These are phyloP conservation scores for Canis aureus DNA, from an alignment of 2,113 vertebrate genomes.

Conservation along the genomic window DNA sequence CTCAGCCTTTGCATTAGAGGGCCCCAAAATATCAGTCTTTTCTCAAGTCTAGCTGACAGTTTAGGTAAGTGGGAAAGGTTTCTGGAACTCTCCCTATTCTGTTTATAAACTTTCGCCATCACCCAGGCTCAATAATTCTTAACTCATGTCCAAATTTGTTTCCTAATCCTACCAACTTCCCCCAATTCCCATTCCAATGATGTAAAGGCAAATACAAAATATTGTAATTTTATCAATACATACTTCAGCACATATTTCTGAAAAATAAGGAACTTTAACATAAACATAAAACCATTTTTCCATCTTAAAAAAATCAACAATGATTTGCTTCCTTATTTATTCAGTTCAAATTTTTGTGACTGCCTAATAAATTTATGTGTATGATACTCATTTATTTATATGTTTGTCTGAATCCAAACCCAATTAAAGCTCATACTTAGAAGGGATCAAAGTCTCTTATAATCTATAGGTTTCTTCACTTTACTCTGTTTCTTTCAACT, in stretches of 20 bases:
- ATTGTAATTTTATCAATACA: neutral
- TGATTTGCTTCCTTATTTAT: neutral
- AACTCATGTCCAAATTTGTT: neutral
- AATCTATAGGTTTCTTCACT: neutral
- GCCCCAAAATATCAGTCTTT: neutral
- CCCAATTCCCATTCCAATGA: neutral
- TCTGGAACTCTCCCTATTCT: neutral
- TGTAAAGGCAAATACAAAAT: neutral
- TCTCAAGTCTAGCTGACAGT: neutral
- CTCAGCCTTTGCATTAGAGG: neutral
- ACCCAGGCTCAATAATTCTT: neutral
- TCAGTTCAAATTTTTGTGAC: slow-evolving; percentile 29
- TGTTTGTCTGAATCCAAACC: neutral
- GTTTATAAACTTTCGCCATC: neutral
- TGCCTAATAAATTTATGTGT: neutral
- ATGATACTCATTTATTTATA: neutral
- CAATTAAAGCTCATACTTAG: neutral
- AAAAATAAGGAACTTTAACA: neutral
- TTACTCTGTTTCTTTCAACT: neutral
- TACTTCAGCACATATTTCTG: neutral
- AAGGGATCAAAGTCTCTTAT: neutral
- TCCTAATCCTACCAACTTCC: neutral
- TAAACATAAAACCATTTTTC: neutral
- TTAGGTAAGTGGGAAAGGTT: neutral
- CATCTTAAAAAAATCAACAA: neutral